Evolutionary conservation across 2,113 vertebrate species (phyloP), one percentile per base, ranked within the genome.

Genomic region (Eudyptes chrysolophus): DNA sequence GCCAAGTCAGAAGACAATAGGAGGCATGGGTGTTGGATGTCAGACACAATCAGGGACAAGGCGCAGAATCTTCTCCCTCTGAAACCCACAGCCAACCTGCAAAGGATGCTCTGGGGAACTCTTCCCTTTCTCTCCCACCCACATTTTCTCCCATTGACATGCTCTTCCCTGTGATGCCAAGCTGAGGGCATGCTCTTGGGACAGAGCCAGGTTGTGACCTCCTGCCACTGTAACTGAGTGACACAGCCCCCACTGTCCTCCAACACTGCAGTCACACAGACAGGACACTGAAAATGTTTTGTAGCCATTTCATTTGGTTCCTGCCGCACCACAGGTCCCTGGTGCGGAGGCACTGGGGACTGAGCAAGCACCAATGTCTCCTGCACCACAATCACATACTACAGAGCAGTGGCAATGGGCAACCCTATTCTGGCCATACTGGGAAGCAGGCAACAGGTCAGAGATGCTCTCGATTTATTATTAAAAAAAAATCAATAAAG

Each of bases 241-340:
- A 14, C 61, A 40, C 2, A 42, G 36, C 7, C 40, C 16, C 24
- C 24, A 12, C 34, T 3, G 10, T 4, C n/a, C 25, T 14, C 58
- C 27, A 51, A 26, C 30, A 36, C 52, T 2, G 18, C 1, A 2
- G 69, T 34, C 55, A 38, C 71, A 42, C 30, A 26, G 44, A 11
- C 11, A 66, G 26, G 29, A 12, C 49, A 34, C 0, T 0, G 9
- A 11, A 76, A 65, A 3, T 0, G 1, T 34, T 60, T 10, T n/a
- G 32, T 12, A 17, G 51, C n/a, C 42, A 6, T 32, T 77, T 68
- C 21, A 5, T 55, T 65, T 15, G 21, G 27, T 6, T 92, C 40
- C 75, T 88, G 57, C 44, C 65, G 38, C 48, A 64, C 20, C 17
- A 4, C 0, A 0, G 11, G 55, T 11, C 34, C 38, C 44, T 2